Evolutionary conservation across 2,113 vertebrate species (phyloP).

Genomic region (Thalassarche chlororhynchos): DNA sequence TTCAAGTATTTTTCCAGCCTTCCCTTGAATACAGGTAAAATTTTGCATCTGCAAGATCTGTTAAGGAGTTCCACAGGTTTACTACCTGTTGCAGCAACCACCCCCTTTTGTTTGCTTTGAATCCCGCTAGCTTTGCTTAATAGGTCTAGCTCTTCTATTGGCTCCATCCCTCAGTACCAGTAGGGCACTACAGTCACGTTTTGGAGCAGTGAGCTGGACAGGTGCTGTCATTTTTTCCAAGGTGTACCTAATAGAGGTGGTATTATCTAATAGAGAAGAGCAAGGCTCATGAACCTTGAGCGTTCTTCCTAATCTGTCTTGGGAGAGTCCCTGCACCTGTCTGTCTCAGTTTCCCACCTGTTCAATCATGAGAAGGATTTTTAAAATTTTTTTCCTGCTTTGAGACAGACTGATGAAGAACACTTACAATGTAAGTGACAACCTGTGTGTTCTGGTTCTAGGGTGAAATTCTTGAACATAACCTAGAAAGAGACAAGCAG

Average conservation of each 20-base stretch:
- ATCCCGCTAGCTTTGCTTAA: neutral
- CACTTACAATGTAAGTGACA: neutral
- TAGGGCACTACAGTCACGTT: neutral
- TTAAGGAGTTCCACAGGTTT: neutral
- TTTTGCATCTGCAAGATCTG: neutral
- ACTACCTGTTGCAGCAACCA: neutral
- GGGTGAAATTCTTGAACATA: slow-evolving; percentile 3
- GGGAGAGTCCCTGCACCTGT: neutral
- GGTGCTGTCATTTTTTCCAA: neutral
- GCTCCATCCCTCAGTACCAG: neutral
- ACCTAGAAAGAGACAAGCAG: slow-evolving; percentile 7
- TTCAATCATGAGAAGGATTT: neutral
- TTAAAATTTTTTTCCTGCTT: neutral
- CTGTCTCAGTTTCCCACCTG: neutral
- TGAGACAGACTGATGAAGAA: neutral
- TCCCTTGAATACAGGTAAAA: neutral
- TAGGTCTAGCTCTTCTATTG: neutral
- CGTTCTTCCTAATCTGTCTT: neutral
- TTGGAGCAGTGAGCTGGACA: neutral
- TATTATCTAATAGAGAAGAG: neutral
- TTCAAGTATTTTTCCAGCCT: neutral
- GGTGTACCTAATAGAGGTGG: neutral
- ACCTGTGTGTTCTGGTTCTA: slow-evolving; percentile 3
- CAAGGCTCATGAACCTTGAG: neutral
- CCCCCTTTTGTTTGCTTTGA: neutral